phyloP scores from a whole-genome alignment of 2,113 vertebrate species.

The Esox niger region DNA sequence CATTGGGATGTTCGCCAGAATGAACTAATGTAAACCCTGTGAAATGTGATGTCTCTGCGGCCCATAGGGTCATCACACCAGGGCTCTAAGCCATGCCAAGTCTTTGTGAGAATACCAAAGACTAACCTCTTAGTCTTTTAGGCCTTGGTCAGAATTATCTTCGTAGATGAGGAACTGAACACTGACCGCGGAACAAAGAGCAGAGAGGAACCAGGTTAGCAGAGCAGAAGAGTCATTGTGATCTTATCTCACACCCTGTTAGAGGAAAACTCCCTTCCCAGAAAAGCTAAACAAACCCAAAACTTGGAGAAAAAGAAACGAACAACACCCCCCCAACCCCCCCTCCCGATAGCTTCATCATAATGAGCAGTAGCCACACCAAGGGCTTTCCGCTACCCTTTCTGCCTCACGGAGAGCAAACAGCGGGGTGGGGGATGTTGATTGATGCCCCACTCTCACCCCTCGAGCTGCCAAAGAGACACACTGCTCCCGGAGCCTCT shows the following conservation, averaged over 20 bases:
- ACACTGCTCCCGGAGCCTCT: not conserved
- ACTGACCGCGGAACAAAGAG: not conserved
- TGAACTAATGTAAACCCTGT: not conserved
- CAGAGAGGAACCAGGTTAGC: not conserved
- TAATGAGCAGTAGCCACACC: not conserved
- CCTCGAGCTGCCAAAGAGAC: not conserved
- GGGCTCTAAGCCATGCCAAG: no score
- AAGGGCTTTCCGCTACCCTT: not conserved
- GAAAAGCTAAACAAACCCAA: no score
- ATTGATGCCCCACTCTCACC: constrained; percentile 2
- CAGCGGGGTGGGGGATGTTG: not conserved
- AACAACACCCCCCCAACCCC: no score
- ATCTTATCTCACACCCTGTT: not conserved
- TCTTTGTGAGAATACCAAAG: no score
- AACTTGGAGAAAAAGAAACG: no score
- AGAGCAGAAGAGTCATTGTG: no score
- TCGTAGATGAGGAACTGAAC: no score
- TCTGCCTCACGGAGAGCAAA: not conserved
- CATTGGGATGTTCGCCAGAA: not conserved
- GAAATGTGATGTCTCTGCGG: not conserved
- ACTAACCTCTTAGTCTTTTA: no score
- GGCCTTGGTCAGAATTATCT: no score
- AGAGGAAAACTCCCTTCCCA: not conserved
- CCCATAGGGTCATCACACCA: not conserved
- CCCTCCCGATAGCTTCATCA: not conserved